phyloP scores from a whole-genome alignment of 2,888 invertebrate genomes.

The Gerris lacustris region DNA sequence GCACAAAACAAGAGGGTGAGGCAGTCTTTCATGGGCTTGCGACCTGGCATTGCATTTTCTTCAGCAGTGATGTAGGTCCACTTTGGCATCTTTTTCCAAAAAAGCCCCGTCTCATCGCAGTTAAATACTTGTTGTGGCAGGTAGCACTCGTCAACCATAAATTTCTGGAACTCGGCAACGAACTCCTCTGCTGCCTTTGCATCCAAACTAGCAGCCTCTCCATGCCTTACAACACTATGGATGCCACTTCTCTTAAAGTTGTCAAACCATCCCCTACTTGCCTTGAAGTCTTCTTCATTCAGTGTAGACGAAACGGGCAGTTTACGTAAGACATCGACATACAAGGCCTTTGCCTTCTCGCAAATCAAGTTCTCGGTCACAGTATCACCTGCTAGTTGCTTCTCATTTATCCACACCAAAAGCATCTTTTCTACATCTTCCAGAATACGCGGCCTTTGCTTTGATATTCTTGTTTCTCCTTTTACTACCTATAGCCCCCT shows the following conservation, averaged over 20 bases:
- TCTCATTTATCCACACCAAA: neutral
- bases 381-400: neutral
- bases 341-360: neutral
- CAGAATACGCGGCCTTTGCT: neutral
- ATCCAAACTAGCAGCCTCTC: neutral
- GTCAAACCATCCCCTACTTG: conserved; percentile 4
- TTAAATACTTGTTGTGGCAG: neutral
- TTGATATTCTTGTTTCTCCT: neutral
- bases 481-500: neutral
- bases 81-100: conserved; percentile 2
- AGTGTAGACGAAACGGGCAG: neutral
- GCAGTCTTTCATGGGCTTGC: neutral
- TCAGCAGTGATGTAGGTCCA: neutral
- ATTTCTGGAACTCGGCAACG: neutral
- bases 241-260: neutral
- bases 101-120: neutral
- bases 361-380: neutral
- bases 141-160: neutral
- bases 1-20: neutral
- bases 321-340: neutral
- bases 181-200: neutral
- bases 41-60: neutral
- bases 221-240: neutral
- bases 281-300: neutral
- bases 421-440: neutral